phyloP scores from a whole-genome alignment of 2,797 vertebrate species.

The Anguilla anguilla region DNA sequence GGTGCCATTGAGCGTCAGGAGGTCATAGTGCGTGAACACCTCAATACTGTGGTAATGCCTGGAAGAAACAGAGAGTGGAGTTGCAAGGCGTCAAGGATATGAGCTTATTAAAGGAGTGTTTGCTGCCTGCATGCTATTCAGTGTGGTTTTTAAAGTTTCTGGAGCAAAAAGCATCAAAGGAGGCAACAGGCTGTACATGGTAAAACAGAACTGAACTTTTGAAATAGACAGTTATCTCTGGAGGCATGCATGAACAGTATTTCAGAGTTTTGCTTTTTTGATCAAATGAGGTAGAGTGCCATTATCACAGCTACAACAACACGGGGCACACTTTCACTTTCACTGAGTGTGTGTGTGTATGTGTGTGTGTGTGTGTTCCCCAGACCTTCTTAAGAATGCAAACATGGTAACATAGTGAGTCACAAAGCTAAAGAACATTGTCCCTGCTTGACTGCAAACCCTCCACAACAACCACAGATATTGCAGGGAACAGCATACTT shows the following conservation, averaged over 20 bases:
- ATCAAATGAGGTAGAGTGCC: neutral
- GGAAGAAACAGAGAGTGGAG: constrained; percentile 20
- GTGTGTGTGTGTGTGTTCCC: neutral
- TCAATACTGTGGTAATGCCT: constrained; percentile 98
- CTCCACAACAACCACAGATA: neutral
- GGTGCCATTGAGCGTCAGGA: constrained; percentile 90
- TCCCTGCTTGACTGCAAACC: neutral
- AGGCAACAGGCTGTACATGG: neutral
- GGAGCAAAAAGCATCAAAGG: neutral
- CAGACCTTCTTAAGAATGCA: neutral
- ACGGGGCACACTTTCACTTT: neutral
- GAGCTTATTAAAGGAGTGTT: neutral
- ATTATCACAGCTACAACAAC: neutral
- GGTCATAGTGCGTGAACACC: constrained; percentile 96
- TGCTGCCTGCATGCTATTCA: neutral
- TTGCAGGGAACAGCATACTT: neutral
- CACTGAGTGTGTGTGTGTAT: too few species aligned
- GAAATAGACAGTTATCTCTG: neutral
- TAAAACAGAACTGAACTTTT: neutral
- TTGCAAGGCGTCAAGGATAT: neutral
- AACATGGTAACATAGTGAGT: neutral
- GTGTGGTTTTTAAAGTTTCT: neutral
- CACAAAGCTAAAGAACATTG: neutral
- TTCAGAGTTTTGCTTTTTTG: too few species aligned
- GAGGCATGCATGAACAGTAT: too few species aligned